Evolutionary conservation across 2,797 vertebrate species (phyloP), one percentile per base, ranked within the genome.

Genomic region (Platyrinchus mystaceus): DNA sequence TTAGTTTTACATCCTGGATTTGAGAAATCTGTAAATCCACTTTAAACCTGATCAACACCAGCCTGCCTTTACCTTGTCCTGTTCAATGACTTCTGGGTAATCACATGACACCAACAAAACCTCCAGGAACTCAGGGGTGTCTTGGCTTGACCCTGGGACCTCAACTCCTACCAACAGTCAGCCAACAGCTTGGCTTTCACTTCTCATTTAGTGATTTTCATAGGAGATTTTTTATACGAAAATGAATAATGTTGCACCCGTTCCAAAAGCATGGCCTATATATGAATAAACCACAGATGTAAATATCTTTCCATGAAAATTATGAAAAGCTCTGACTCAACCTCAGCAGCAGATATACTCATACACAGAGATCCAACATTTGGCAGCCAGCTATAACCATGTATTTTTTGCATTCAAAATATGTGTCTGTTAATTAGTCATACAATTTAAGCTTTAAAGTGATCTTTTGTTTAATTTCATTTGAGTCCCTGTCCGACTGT

Each of bases 401-500:
- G 3, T 68, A 56, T 93, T 97, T 93, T 93, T 70, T 56, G 53
- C 27, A 59, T 14, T 28, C 47, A 77, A 95, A 76, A n/a, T 41
- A 86, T 0, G 1, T 27, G n/a, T 11, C 80, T 88, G 36, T 69
- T 92, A 94, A 81, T 90, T 73, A 94, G 32, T 75, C 53, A 47
- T 71, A 87, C 18, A 53, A 74, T 52, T 95, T 50, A 76, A 87
- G 43, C 32, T 93, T 89, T 89, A 76, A 58, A 94, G 49, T 44
- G 2, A 69, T 85, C 26, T 88, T 93, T 63, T 26, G 67, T 89
- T 96, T 96, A 90, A 93, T 92, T 95, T 93, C 76, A 37, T 82
- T 58, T 23, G n/a, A 95, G 69, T 91, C 77, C 74, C 71, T 68
- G 30, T 63, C 53, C 90, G 87, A 71, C 82, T 94, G 68, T 62